A percentile compares a stretch with the other conserved stretches of the same genome.
phyloP scores from a whole-genome alignment of 2,888 invertebrate species.

The Camponotus fellah region DNA sequence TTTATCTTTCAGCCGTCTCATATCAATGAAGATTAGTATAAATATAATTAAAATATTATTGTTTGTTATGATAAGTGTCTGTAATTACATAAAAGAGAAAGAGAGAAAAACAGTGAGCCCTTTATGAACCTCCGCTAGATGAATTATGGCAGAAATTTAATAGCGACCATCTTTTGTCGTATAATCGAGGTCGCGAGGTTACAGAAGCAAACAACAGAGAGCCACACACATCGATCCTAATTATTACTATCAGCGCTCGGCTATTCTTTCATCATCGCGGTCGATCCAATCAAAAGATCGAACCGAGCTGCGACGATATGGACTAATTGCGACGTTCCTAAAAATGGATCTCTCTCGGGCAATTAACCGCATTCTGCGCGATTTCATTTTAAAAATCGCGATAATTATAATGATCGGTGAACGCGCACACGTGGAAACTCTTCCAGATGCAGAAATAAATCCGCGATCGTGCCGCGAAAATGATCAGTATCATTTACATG shows the following conservation, averaged over 20 bases:
- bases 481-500: background rate
- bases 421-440: background rate
- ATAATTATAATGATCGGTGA: slow-evolving; percentile 41
- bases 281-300: slow-evolving; percentile 63
- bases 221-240: slow-evolving; percentile 72
- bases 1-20: background rate
- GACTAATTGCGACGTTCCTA: slow-evolving; percentile 58
- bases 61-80: background rate
- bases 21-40: background rate
- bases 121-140: slow-evolving; percentile 61
- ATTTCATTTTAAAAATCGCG: slow-evolving; percentile 29
- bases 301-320: slow-evolving; percentile 18
- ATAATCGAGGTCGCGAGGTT: slow-evolving; percentile 66
- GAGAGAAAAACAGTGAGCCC: background rate
- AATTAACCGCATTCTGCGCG: slow-evolving; percentile 48
- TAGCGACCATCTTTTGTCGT: slow-evolving; percentile 31
- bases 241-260: slow-evolving; percentile 69
- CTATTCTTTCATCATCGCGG: slow-evolving; percentile 67
- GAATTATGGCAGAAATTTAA: slow-evolving; percentile 61
- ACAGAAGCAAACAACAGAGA: slow-evolving; percentile 69
- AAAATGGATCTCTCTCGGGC: slow-evolving; percentile 58
- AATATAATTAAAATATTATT: slow-evolving; percentile 15
- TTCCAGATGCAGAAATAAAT: slow-evolving; percentile 13
- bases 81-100: background rate
- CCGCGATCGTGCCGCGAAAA: slow-evolving; percentile 19